Percentiles rank a stretch among this genome's conserved stretches.
These are phyloP conservation scores for Mythimna vitellina DNA, from an alignment of 2,888 invertebrate species.

Conservation along the genomic window DNA sequence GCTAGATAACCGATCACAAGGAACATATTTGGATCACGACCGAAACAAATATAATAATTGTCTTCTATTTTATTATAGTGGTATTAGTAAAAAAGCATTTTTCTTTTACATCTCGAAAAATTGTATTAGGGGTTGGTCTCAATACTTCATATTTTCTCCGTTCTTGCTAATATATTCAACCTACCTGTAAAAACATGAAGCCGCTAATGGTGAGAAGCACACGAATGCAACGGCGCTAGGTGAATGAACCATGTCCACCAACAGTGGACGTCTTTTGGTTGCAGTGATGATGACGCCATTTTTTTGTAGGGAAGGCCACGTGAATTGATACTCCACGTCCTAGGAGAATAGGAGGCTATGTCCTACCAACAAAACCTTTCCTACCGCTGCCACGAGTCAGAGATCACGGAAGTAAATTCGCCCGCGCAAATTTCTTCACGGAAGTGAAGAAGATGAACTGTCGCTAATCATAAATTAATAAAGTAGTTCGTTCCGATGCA, in stretches of 20 bases:
- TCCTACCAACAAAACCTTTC: background rate
- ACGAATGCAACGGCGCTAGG: background rate
- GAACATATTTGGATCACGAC: too few relatives aligned
- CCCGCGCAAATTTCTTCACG: too few relatives aligned
- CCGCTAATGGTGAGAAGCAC: background rate
- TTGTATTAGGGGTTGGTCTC: background rate
- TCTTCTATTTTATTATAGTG: too few relatives aligned
- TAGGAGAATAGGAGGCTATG: too few relatives aligned
- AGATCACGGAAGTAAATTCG: background rate
- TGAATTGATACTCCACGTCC: too few relatives aligned
- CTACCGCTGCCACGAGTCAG: background rate
- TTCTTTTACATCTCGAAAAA: background rate
- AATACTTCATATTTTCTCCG: background rate
- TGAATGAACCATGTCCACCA: background rate
- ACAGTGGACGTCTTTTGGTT: background rate
- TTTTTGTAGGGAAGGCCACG: too few relatives aligned
- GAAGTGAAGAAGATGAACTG: background rate
- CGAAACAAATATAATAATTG: too few relatives aligned
- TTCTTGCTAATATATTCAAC: background rate
- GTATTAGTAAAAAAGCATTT: too few relatives aligned
- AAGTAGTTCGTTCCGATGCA: constrained; percentile 62
- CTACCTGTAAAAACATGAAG: background rate
- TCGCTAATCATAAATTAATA: constrained; percentile 43
- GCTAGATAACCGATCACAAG: too few relatives aligned
- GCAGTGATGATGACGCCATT: background rate